Base-by-base conservation (phyloP, 2,888 invertebrate species). In the Drosophila ochracea region DNA sequence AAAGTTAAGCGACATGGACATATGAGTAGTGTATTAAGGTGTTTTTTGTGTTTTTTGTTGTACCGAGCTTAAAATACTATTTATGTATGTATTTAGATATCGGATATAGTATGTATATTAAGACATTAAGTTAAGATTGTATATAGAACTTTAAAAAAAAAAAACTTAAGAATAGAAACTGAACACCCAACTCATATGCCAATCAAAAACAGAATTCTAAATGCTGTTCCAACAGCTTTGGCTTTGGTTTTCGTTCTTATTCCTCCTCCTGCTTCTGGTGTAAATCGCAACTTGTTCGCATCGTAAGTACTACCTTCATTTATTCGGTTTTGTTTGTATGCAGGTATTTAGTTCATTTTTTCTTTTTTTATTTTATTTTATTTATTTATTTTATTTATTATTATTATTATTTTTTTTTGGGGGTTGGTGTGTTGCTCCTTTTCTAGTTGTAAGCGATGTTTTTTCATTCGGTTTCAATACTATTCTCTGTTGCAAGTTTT, bases 51-150 rank as follows among this genome's bases (percentile, higher is more conserved):
- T 53, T 30, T 73, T 63, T 63, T 69, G 39, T 68, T 67, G 65
- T 63, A 55, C 41, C 65, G 83, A 73, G 78, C 83, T 83, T 83
- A 82, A 55, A 67, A 72, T 82, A 72, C 76, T 82, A 78, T 62
- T 66, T 76, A 74, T 70, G 67, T 62, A 57, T 69, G 64, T 75
- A 55, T 65, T 77, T 73, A 72, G 61, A 81, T 81, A 81, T 83
- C 69, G 68, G 70, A 64, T 74, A 68, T 64, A 33, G 37, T 60
- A 63, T 67, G 43, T 72, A 72, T 72, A 80, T 72, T 75, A 78
- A 80, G 82, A 80, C 82, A 81, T 82, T 80, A 70, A 82, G 76
- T 78, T 62, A 62, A 77, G 69, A 63, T 62, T 63, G 31, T 30
- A 37, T 62, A 68, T 70, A 47, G 65, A 70, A 80, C 67, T 63